Conservation (phyloP, 2,888 invertebrate species). For the Athetis lepigone region DNA sequence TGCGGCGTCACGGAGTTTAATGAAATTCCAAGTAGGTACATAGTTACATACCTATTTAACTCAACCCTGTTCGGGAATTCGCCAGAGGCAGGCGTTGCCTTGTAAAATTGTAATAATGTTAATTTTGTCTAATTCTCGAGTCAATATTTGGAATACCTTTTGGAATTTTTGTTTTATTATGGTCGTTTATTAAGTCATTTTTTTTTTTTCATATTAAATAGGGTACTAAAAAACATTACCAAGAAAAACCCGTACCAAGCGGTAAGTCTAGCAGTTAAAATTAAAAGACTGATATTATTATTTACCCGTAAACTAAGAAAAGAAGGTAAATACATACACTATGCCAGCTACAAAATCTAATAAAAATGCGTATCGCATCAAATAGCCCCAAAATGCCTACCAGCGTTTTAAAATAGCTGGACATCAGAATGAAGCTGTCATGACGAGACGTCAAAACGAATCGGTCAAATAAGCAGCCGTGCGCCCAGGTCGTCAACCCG, state of each 20-base stretch:
- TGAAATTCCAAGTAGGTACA: constrained; percentile 68
- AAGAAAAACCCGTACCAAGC: not conserved
- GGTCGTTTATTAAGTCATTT: not conserved
- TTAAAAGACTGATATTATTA: not conserved
- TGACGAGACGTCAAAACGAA: constrained; percentile 73
- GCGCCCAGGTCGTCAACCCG: constrained; percentile 85
- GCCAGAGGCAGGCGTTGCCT: constrained; percentile 55
- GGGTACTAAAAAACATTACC: not conserved
- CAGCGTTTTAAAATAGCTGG: constrained; percentile 27
- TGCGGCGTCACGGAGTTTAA: constrained; percentile 69
- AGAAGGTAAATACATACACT: not conserved
- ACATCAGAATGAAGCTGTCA: constrained; percentile 44
- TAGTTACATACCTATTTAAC: constrained; percentile 55
- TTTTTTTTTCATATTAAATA: not conserved
- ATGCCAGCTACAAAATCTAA: not conserved
- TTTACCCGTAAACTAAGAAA: constrained; percentile 3
- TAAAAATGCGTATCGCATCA: constrained; percentile 1
- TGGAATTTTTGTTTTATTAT: not conserved
- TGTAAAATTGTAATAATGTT: constrained; percentile 40
- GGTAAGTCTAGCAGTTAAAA: not conserved
- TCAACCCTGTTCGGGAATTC: constrained; percentile 62
- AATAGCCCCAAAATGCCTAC: not conserved
- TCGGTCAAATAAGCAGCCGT: constrained; percentile 82
- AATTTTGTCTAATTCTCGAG: constrained; percentile 40
- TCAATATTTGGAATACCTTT: constrained; percentile 37